phyloP scores from a whole-genome alignment of 2,113 vertebrate species.

The Reinhardtius hippoglossoides region DNA sequence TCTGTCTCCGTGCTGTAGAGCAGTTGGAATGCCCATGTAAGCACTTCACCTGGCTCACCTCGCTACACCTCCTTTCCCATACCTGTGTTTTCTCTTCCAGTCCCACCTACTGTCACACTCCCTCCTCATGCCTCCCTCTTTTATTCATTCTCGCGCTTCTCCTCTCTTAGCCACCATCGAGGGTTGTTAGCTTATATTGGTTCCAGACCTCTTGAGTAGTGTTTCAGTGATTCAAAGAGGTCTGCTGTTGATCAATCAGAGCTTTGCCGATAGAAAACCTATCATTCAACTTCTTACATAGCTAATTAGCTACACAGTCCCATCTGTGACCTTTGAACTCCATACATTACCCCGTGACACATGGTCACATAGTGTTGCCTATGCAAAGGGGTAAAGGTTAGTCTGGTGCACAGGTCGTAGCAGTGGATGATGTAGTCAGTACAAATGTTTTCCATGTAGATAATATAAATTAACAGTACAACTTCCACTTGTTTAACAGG shows the following conservation, averaged over 20 bases:
- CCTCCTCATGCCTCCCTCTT: neutral
- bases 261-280: neutral
- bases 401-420: too few relatives aligned
- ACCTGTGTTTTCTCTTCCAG: conserved; percentile 5
- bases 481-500: neutral
- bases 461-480: neutral
- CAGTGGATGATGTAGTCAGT: neutral
- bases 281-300: too few relatives aligned
- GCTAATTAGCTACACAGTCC: neutral
- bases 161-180: neutral
- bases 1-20: conserved; percentile 29
- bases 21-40: conserved; percentile 46
- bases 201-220: neutral
- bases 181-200: neutral
- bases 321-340: neutral
- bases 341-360: neutral
- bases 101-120: neutral
- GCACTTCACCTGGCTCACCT: conserved; percentile 30
- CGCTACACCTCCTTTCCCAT: neutral
- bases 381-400: neutral
- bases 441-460: neutral
- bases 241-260: neutral
- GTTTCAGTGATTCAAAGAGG: neutral
- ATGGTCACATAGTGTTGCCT: neutral
- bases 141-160: neutral